Evolutionary conservation across 2,888 invertebrate species (phyloP), one percentile per base, ranked within the genome.

Genomic region (Criorhina ranunculi): DNA sequence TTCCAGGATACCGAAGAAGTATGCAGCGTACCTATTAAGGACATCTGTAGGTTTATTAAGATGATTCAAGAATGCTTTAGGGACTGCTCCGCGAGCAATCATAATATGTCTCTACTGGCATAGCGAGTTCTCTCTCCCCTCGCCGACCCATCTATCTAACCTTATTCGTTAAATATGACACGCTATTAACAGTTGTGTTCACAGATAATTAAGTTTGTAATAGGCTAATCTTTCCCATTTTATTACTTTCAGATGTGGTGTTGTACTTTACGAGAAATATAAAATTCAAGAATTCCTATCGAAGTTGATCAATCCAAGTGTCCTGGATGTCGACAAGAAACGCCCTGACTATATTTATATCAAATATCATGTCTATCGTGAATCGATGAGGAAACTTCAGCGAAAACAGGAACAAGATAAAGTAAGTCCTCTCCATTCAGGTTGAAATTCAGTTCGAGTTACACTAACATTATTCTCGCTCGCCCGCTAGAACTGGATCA

Each of bases 301-400:
- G 1, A 91, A 91, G 40, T 88, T 91, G 75, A 89, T 93, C 60
- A 89, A 92, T 40, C 89, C 88, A 78, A 92, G 89, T 88, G 92
- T 90, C 44, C 87, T 92, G 15, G 89, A 91, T 79, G 82, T 91
- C 35, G 92, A 92, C 17, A 90, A 90, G 73, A 88, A 90, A 46
- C 90, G 90, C 44, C 92, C 93, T 0, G 93, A 93, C 86, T 93
- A 93, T 87, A 93, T 94, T 87, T 93, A 93, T 87, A 92, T 93
- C 7, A 93, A 93, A 87, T 93, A 93, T 88, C 93, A 92, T 66
- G 91, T 92, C 31, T 92, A 92, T 60, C 90, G 91, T 3, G 92
- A 92, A 80, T 92, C 92, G 5, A 90, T 92, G 90, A 89, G 89
- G 5, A 91, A 90, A 86, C 78, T 91, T 35, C 89, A 90, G 72